Evolutionary conservation across 2,113 vertebrate genomes (phyloP).

Genomic region (Podarcis cretensis): DNA sequence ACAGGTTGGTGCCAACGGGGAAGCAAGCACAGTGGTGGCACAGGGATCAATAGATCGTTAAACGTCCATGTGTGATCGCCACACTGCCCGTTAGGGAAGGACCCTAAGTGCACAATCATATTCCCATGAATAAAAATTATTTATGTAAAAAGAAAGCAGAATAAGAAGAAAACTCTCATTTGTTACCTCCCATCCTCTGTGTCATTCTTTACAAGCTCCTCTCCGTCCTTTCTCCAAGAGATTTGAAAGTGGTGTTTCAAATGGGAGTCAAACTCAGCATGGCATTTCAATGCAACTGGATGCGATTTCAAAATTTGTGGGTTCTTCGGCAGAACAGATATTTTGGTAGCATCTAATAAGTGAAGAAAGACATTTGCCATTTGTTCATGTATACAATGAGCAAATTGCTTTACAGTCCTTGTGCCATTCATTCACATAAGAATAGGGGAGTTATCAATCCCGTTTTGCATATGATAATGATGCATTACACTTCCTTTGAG

Average conservation of each 20-base stretch:
- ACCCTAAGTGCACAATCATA: too few species aligned
- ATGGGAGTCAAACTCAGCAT: constrained; percentile 84
- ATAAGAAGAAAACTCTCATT: constrained; percentile 11
- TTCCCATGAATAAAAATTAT: neutral
- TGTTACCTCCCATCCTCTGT: constrained; percentile 83
- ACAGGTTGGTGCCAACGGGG: too few species aligned
- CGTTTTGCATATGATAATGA: neutral
- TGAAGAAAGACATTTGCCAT: constrained; percentile 15
- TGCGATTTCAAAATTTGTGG: constrained; percentile 81
- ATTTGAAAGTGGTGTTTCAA: constrained; percentile 85
- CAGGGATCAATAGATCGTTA: too few species aligned
- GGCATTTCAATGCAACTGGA: constrained; percentile 84
- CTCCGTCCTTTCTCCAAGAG: constrained; percentile 88
- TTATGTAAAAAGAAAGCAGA: neutral
- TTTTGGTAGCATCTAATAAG: constrained; percentile 87
- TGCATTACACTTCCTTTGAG: neutral
- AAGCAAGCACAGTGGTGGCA: too few species aligned
- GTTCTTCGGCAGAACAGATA: constrained; percentile 80
- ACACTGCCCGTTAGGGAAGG: neutral
- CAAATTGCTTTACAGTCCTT: neutral
- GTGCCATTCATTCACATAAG: neutral
- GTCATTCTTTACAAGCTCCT: constrained; percentile 79
- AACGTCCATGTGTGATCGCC: too few species aligned
- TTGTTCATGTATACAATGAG: neutral
- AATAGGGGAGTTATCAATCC: neutral